Evolutionary conservation across 2,797 vertebrate genomes (phyloP), one percentile per base, ranked within the genome.

Genomic region (Typhlichthys eigenmanni): DNA sequence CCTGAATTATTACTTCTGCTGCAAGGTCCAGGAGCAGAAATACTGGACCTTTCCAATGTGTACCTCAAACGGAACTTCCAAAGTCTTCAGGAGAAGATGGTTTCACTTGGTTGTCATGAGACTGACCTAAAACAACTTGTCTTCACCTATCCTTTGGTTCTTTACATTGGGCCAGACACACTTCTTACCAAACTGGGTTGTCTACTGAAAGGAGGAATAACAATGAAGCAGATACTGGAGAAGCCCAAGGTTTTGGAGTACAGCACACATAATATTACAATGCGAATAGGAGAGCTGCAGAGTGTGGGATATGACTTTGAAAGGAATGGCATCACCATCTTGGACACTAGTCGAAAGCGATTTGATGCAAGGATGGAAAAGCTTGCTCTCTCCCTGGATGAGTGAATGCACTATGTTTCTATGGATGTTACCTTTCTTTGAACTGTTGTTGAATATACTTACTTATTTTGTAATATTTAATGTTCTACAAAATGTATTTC

Each of bases 41-140:
- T 95, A 74, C 79, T 95, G 57, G 92, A 92, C 63, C 83, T 94
- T 49, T 92, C 92, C 49, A 94, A 74, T 38, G 84, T 91, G 10
- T 91, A 80, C 70, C 55, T 89, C 43, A 92, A 85, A 79, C 92
- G 78, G 1, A 95, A 90, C 80, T 81, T 92, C 11, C 66, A 1
- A 48, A 87, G 24, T 65, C 76, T 92, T 45, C 79, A 86, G 47
- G 17, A 82, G 60, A 94, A 89, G 64, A 71, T 95, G 47, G 2
- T 13, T 8, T 80, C 60, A 12, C 70, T 91, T 16, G 90, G 89
- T 9, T 92, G 84, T 71, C 62, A 13, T 46, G 69, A 81, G 64
- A 45, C 47, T 0, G 82, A 93, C 3, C 12, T 92, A 0, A 84
- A 77, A 45, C 90, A 78, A 54, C 70, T 93, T 65, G 63, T 94